Base-by-base conservation (phyloP, 2,888 invertebrate species). In the Diabrotica balteata region DNA sequence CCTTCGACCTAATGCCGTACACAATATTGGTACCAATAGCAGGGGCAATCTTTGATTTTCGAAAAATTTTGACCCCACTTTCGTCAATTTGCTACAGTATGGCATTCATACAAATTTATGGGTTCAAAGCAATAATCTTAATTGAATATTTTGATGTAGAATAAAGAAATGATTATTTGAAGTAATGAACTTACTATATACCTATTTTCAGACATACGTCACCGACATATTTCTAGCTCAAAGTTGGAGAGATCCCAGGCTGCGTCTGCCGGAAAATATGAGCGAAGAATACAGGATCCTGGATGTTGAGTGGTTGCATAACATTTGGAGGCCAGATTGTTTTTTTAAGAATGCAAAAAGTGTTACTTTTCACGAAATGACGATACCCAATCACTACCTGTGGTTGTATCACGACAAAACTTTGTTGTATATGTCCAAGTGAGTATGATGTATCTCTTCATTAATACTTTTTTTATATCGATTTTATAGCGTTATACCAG, bases 301-400 rank as follows among this genome's bases (percentile, higher is more conserved):
- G 62, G 95, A 95, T 80, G 94, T 95, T 43, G 94, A 93, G 77
- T 95, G 95, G 95, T 85, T 95, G 77, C 93, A 94, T 85, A 90
- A 90, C 82, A 95, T 96, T 81, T 96, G 96, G 96, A 87, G 95
- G 67, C 96, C 96, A 0, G 96, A 96, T 84, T 94, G 95, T 82
- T 96, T 96, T 85, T 95, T 96, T 84, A 95, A 95, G 85, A 96
- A 95, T 82, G 95, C 95, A 17, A 96, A 96, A 85, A 94, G 94
- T 80, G 95, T 90, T 51, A 95, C 95, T 11, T 95, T 96, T 80
- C 96, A 96, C 77, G 95, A 95, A 85, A 95, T 96, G 94, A 95
- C 94, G 81, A 95, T 96, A 82, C 95, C 96, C 0, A 96, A 96
- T 81, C 95, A 96, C 83, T 96, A 96, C 81, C 86, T 96, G 9